phyloP scores from a whole-genome alignment of 2,797 vertebrate species.

The Serranus cabrilla region DNA sequence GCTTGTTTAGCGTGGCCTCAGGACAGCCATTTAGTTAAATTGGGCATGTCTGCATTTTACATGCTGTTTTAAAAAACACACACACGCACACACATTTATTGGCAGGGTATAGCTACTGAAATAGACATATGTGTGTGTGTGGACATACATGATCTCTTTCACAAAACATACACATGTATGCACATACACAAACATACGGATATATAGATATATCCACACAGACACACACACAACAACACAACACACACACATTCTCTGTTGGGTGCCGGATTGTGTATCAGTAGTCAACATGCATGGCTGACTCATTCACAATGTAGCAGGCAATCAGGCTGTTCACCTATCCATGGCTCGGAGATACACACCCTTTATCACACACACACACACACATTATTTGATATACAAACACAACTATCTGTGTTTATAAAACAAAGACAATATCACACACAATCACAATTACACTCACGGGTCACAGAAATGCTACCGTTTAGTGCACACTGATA shows the following conservation, averaged over 20 bases:
- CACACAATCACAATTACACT: slow-evolving; percentile 28
- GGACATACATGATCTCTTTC: not conserved
- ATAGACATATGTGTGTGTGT: slow-evolving; percentile 12
- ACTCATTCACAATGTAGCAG: slow-evolving; percentile 67
- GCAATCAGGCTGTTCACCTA: slow-evolving; percentile 75
- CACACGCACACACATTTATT: not conserved
- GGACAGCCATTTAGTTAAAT: slow-evolving; percentile 45
- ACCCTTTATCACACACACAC: slow-evolving; percentile 48
- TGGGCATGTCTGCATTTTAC: slow-evolving; percentile 38
- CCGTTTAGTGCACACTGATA: slow-evolving; percentile 23
- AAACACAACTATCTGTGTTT: slow-evolving; percentile 51
- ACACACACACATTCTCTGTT: not conserved
- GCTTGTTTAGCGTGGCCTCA: slow-evolving; percentile 46
- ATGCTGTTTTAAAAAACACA: slow-evolving; percentile 21
- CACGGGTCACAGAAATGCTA: slow-evolving; percentile 12
- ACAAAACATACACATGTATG: not conserved
- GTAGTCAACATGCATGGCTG: slow-evolving; percentile 72
- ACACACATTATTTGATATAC: slow-evolving; percentile 47
- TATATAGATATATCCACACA: not conserved
- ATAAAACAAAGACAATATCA: slow-evolving; percentile 54
- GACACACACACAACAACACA: not conserved
- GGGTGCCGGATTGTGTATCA: slow-evolving; percentile 56
- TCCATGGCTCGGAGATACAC: slow-evolving; percentile 67
- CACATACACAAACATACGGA: not conserved
- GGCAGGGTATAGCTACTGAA: not conserved